A percentile compares a stretch with the other conserved stretches of the same genome.
Evolutionary conservation across 2,888 invertebrate species (phyloP).

Genomic region (Lissonota sp.): DNA sequence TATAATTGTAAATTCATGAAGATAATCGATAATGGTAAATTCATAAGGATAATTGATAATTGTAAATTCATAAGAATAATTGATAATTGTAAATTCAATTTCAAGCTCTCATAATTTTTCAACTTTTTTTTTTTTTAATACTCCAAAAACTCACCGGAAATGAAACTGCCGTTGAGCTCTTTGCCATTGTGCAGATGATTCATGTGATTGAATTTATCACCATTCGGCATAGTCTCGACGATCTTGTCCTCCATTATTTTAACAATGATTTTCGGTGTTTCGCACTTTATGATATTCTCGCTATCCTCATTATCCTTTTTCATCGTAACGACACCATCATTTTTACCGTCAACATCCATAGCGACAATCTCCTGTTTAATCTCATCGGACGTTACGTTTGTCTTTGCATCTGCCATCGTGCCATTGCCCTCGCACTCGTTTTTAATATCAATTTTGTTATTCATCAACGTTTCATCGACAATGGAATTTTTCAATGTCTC

Average conservation of each 20-base stretch:
- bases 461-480: constrained; percentile 70
- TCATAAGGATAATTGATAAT: no score
- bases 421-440: constrained; percentile 69
- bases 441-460: constrained; percentile 67
- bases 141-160: constrained; percentile 73
- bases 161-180: constrained; percentile 81
- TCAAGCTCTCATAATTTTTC: not conserved
- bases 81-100: not conserved
- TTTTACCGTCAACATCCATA: constrained; percentile 77
- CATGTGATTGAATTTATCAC: constrained; percentile 82
- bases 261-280: constrained; percentile 68
- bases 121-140: not conserved
- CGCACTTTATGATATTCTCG: constrained; percentile 62
- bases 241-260: constrained; percentile 79
- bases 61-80: no score
- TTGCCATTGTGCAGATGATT: constrained; percentile 80
- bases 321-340: constrained; percentile 67
- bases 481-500: constrained; percentile 74
- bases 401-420: constrained; percentile 74
- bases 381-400: constrained; percentile 77
- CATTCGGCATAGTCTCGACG: constrained; percentile 80
- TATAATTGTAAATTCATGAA: no score
- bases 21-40: not conserved
- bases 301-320: constrained; percentile 73
- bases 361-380: constrained; percentile 77